phyloP scores from a whole-genome alignment of 1,140 invertebrate genomes.

The Saccostrea echinata region DNA sequence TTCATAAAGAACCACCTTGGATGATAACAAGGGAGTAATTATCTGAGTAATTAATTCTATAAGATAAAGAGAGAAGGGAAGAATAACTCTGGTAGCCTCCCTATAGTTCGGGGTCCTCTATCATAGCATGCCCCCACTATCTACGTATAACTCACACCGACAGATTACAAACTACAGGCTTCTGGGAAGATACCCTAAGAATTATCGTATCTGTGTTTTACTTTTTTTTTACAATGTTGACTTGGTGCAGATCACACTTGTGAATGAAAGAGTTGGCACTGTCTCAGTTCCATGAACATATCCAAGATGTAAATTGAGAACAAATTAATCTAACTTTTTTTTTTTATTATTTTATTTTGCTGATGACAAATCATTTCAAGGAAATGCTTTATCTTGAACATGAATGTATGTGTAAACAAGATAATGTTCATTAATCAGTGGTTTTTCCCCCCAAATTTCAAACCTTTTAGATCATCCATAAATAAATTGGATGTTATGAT shows the following conservation, averaged over 20 bases:
- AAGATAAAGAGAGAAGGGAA: not conserved
- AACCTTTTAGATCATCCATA: not conserved
- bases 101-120: not conserved
- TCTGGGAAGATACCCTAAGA: not conserved
- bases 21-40: not conserved
- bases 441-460: conserved; percentile 4
- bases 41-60: not conserved
- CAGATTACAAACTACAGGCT: not conserved
- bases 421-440: conserved; percentile 7
- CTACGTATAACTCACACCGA: not conserved
- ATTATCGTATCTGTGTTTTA: not conserved
- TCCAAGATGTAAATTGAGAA: not conserved
- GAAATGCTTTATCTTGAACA: not conserved
- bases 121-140: not conserved
- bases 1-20: not conserved
- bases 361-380: not conserved
- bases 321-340: not conserved
- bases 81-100: not conserved
- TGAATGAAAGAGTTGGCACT: not conserved
- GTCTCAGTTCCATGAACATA: not conserved
- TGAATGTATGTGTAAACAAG: conserved; percentile 28
- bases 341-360: not conserved
- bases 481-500: not conserved
- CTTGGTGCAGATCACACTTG: not conserved
- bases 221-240: not conserved